phyloP scores from a whole-genome alignment of 2,797 vertebrate genomes.

The Monodelphis domestica region DNA sequence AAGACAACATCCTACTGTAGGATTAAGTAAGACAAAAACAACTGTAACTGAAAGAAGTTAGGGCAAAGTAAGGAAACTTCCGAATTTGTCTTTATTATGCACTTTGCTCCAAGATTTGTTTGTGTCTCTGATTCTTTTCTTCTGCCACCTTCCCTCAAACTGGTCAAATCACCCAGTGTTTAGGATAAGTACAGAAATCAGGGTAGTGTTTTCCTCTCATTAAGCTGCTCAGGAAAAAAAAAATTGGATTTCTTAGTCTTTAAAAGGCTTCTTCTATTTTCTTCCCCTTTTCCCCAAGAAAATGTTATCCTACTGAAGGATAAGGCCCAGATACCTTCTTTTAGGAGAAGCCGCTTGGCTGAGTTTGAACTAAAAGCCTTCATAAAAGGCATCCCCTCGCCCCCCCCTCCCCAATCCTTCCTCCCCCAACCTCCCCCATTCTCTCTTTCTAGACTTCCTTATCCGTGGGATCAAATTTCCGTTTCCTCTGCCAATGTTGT shows the following conservation, averaged over 20 bases:
- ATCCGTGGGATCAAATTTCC: conserved; percentile 44
- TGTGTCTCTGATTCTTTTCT: conserved; percentile 7
- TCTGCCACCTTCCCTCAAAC: background rate
- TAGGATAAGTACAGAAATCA: conserved; percentile 25
- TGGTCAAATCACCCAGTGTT: conserved; percentile 1
- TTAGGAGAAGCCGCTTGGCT: conserved; percentile 6
- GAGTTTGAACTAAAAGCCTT: conserved; percentile 34
- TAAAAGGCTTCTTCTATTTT: conserved; percentile 28
- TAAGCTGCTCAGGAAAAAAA: background rate
- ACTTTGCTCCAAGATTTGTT: background rate
- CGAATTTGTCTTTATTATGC: conserved; percentile 23
- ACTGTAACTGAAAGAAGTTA: background rate
- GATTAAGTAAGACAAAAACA: conserved; percentile 3
- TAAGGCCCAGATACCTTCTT: conserved; percentile 9
- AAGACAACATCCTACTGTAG: background rate
- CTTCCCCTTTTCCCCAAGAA: conserved; percentile 50
- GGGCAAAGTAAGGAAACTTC: conserved; percentile 51
- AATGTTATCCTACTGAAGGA: background rate
- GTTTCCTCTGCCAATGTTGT: conserved; percentile 34
- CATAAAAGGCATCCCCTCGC: background rate
- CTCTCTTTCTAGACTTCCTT: conserved; percentile 32
- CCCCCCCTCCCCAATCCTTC: background rate
- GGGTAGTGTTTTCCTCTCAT: background rate
- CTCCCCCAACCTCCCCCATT: background rate
- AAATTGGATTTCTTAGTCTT: conserved; percentile 23